phyloP scores from a whole-genome alignment of 2,888 invertebrate genomes.

The Didymodactylos carnosus region DNA sequence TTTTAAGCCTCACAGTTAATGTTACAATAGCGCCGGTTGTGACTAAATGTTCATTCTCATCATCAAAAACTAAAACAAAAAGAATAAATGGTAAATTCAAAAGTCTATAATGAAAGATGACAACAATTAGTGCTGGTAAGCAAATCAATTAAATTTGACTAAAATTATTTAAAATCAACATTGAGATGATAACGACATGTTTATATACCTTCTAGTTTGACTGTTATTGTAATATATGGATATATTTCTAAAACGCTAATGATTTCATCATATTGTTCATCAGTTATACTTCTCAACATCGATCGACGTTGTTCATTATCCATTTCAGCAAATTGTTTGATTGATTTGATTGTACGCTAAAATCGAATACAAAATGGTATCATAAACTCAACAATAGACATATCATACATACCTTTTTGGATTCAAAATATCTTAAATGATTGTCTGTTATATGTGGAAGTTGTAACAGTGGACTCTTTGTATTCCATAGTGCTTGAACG shows the following conservation, averaged over 20 bases:
- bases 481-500: conserved; percentile 87
- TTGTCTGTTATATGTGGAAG: conserved; percentile 78
- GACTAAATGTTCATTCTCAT: conserved; percentile 83
- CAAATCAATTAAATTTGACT: no score
- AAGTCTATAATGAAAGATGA: neutral
- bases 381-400: no score
- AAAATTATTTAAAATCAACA: no score
- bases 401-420: conserved; percentile 45
- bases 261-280: conserved; percentile 57
- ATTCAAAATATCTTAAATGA: conserved; percentile 40
- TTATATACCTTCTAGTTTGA: neutral
- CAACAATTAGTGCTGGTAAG: no score
- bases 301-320: conserved; percentile 68
- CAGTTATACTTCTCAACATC: conserved; percentile 58
- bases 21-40: conserved; percentile 95
- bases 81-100: neutral
- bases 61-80: conserved; percentile 54
- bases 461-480: conserved; percentile 75
- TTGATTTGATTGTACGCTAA: conserved; percentile 45
- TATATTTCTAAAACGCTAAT: conserved; percentile 72
- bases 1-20: conserved; percentile 64
- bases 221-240: conserved; percentile 50
- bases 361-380: neutral
- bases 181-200: neutral
- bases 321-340: conserved; percentile 66